Evolutionary conservation across 2,888 invertebrate genomes (phyloP).

Genomic region (Acleris laterana): DNA sequence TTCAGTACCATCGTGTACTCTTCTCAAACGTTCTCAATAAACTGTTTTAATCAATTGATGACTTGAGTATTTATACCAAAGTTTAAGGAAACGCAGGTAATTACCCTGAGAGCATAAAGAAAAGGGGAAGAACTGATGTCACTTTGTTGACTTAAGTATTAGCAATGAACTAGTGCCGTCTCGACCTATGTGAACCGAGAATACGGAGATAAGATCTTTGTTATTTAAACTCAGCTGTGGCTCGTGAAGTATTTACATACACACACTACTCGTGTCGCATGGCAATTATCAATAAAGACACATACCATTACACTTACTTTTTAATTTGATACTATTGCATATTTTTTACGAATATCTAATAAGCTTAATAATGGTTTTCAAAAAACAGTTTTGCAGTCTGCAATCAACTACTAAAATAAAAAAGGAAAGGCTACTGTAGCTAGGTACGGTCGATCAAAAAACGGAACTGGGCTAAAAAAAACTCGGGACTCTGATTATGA

Average conservation of each 20-base stretch:
- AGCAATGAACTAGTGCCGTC: background rate
- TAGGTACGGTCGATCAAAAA: too few relatives aligned
- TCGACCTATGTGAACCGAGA: slow-evolving; percentile 10
- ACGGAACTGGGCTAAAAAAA: too few relatives aligned
- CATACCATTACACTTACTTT: too few relatives aligned
- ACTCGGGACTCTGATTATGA: too few relatives aligned
- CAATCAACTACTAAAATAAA: too few relatives aligned
- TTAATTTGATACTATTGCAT: too few relatives aligned
- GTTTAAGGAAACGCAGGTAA: slow-evolving; percentile 41
- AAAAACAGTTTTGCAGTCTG: too few relatives aligned
- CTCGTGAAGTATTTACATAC: background rate
- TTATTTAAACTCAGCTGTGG: slow-evolving; percentile 13
- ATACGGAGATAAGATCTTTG: slow-evolving; percentile 3
- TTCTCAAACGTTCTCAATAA: slow-evolving; percentile 13
- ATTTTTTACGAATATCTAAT: too few relatives aligned
- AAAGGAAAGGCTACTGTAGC: too few relatives aligned
- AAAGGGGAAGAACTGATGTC: slow-evolving; percentile 27
- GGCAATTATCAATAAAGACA: background rate
- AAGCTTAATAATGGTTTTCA: too few relatives aligned
- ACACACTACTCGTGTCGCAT: background rate
- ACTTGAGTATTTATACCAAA: slow-evolving; percentile 37
- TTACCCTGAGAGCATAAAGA: slow-evolving; percentile 36
- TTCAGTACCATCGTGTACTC: slow-evolving; percentile 41
- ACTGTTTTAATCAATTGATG: slow-evolving; percentile 4
- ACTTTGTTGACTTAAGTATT: slow-evolving; percentile 12